Evolutionary conservation across 2,797 vertebrate genomes (phyloP).

Genomic region (Delichon dasypus): DNA sequence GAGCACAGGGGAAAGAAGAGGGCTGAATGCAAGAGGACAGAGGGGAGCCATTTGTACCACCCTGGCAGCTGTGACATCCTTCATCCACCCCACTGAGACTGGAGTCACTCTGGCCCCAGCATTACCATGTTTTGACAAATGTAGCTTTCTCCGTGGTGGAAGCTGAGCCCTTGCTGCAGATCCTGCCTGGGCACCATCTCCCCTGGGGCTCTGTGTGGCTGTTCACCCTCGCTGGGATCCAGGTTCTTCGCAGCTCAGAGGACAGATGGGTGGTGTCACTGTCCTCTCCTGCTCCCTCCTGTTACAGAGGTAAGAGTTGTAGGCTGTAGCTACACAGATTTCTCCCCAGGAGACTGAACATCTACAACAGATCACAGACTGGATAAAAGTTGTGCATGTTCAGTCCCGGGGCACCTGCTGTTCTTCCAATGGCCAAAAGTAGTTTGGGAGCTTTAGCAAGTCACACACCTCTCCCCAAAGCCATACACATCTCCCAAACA

Average conservation of each 20-base stretch:
- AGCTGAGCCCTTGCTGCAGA: not conserved
- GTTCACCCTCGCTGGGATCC: not conserved
- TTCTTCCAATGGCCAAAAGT: not conserved
- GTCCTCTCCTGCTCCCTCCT: not conserved
- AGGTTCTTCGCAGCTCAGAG: not conserved
- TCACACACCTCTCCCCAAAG: slow-evolving; percentile 3
- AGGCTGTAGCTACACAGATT: not conserved
- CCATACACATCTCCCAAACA: not conserved
- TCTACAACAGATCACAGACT: not conserved
- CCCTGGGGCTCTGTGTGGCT: not conserved
- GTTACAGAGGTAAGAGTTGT: not conserved
- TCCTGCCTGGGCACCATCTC: not conserved
- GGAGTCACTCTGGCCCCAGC: not conserved
- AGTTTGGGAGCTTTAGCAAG: not conserved
- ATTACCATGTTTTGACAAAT: not conserved
- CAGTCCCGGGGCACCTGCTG: not conserved
- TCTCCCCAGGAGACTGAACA: not conserved
- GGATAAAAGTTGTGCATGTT: not conserved
- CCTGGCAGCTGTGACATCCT: slow-evolving; percentile 5
- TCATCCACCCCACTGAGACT: not conserved
- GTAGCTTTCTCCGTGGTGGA: not conserved
- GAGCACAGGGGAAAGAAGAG: not conserved
- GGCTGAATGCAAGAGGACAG: not conserved
- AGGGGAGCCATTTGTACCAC: not conserved
- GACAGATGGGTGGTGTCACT: not conserved